Base-by-base conservation (phyloP, 2,888 invertebrate species). In the Bibio marci region DNA sequence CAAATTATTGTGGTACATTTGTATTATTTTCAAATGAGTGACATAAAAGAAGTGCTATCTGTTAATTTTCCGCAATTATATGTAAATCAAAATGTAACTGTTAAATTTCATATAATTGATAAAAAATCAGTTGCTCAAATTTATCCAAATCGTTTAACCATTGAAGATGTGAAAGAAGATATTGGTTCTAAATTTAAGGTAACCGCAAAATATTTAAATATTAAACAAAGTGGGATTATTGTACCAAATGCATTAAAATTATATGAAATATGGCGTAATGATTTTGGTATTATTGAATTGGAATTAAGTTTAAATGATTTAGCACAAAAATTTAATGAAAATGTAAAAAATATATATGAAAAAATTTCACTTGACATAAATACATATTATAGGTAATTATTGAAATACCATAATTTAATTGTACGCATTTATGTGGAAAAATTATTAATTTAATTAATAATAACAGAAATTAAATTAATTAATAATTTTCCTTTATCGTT, bases 91-190 rank as follows among this genome's bases (percentile, higher is more conserved):
- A 60, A 61, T 46, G 54, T 62, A 3, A 61, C 61, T 1, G 60
- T 62, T 0, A 62, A 62, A 48, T 58, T 62, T 44, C 51, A 50
- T 35, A 49, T 62, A 22, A 48, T 54, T 7, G 53, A 54, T 4
- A 44, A 49, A 12, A 52, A 59, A 40, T 52, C 56, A 19, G 52
- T 62, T 15, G 62, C 60, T 5, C 58, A 57, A 43, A 52, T 58
- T 10, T 62, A 62, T 52, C 56, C 60, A 31, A 58, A 57, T 43
- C 51, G 51, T 31, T 65, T 67, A 53, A 69, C 65, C 42, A 57
- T 76, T 35, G 64, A 60, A 38, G 71, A 71, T 49, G 63, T 77
- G 31, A 75, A 73, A 52, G 65, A 66, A 47, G 71, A 73, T 48
- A 59, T 77, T 31, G 67, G 63, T 2, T 66, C 66, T 2, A 62